A percentile compares a stretch with the other conserved stretches of the same genome.
These are phyloP conservation scores for Brachyptera putata DNA, from an alignment of 2,888 invertebrate genomes.

Conservation along the genomic window DNA sequence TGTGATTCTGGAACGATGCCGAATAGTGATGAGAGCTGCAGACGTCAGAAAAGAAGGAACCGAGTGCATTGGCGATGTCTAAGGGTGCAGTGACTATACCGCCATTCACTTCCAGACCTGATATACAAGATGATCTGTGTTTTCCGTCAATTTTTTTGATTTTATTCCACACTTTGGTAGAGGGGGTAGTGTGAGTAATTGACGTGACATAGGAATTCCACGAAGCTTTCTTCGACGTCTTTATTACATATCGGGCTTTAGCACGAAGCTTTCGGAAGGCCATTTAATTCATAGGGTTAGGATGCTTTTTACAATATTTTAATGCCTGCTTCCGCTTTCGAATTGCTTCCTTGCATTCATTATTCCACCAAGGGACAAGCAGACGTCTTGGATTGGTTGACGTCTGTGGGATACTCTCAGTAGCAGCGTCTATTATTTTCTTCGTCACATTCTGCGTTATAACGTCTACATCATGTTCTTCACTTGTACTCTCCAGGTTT, in stretches of 20 bases:
- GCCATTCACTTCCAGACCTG: neutral
- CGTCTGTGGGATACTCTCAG: neutral
- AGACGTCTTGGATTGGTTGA: neutral
- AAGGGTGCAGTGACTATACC: neutral
- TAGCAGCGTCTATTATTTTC: neutral
- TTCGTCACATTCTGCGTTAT: neutral
- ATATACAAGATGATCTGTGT: neutral
- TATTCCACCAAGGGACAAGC: conserved; percentile 12
- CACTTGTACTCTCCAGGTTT: neutral
- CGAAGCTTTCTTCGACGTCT: neutral
- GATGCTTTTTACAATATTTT: neutral
- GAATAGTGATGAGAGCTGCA: conserved; percentile 8
- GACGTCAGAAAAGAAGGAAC: neutral
- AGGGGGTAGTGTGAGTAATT: neutral
- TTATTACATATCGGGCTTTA: conserved; percentile 1
- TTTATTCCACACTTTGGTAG: neutral
- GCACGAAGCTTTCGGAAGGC: neutral
- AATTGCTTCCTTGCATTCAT: neutral
- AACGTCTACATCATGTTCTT: neutral
- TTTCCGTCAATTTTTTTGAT: conserved; percentile 15
- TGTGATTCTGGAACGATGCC: neutral
- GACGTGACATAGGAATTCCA: neutral
- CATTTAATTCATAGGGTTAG: neutral
- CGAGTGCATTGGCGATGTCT: neutral
- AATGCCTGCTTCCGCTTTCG: neutral